Base-by-base conservation (phyloP, 2,888 invertebrate species). In the Hirtodrosophila alboralis region DNA sequence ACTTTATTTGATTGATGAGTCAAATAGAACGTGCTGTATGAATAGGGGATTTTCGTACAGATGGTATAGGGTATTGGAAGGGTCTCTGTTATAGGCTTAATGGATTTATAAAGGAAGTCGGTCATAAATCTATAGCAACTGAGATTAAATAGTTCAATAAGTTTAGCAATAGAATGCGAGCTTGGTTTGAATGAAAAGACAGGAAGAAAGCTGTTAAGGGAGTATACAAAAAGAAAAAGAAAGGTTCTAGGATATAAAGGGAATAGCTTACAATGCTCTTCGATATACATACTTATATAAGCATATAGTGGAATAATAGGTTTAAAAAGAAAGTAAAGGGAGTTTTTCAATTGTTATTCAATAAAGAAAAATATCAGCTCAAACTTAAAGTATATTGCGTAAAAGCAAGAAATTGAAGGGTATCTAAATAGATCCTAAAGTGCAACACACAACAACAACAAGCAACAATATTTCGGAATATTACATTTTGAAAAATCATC, bases 21-120 rank as follows among this genome's bases (percentile, higher is more conserved):
- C 60, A 68, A 77, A 78, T 80, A 84, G 77, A 80, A 81, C 78
- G 78, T 78, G 78, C 78, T 57, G 54, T 54, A 80, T 80, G 63
- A 78, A 76, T 80, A 73, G 74, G 76, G 69, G 44, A 69, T 76
- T 76, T 45, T 3, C 16, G n/a, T 33, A 41, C 75, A 69, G 80
- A 45, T 60, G 61, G 58, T 23, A 36, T 37, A 28, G 34, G 26
- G 14, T 7, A 27, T 8, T 10, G 48, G 31, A 10, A 38, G 43
- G 43, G 33, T 12, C 26, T 41, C 43, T 30, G 40, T 37, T 58
- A 26, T 33, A 16, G 52, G 58, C 43, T 62, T 48, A 77, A 81
- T 81, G 53, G 67, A 63, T 74, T 76, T 78, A 78, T 61, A 31
- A 36, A 61, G 74, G 74, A 78, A 76, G 70, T 63, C 45, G 49